These are phyloP conservation scores for Zelleria hepariella DNA, from an alignment of 2,888 invertebrate genomes.

Conservation along the genomic window DNA sequence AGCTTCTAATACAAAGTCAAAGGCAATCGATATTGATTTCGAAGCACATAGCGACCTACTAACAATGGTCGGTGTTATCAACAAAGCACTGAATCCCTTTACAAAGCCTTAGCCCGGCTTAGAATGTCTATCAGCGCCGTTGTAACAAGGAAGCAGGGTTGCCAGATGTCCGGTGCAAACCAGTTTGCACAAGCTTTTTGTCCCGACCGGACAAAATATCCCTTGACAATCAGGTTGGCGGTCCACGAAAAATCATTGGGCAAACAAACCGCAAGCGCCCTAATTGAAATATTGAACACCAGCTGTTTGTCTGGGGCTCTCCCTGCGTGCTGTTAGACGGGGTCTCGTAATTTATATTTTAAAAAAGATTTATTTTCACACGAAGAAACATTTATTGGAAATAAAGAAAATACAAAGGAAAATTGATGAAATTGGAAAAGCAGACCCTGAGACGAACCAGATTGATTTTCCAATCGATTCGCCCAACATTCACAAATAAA, in stretches of 20 bases:
- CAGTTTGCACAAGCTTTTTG: not conserved
- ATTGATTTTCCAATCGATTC: too few species aligned
- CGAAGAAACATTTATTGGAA: too few species aligned
- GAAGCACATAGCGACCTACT: not conserved
- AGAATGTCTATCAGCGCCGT: not conserved
- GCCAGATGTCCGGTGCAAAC: not conserved
- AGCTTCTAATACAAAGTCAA: not conserved
- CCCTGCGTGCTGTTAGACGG: too few species aligned
- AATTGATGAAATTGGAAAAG: too few species aligned
- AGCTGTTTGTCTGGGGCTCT: not conserved
- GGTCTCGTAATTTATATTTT: too few species aligned
- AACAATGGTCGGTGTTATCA: not conserved
- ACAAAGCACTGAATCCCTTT: not conserved
- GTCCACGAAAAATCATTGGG: not conserved
- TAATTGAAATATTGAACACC: not conserved
- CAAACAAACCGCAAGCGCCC: not conserved
- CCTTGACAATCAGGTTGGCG: not conserved
- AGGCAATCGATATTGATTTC: not conserved
- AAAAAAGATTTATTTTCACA: too few species aligned
- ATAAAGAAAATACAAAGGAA: too few species aligned
- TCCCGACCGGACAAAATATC: not conserved
- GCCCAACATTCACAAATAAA: too few species aligned
- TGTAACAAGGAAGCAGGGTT: not conserved
- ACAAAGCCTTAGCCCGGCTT: not conserved
- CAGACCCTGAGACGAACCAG: too few species aligned